Evolutionary conservation across 2,888 invertebrate genomes (phyloP).

Genomic region (Creontiades dilutus): DNA sequence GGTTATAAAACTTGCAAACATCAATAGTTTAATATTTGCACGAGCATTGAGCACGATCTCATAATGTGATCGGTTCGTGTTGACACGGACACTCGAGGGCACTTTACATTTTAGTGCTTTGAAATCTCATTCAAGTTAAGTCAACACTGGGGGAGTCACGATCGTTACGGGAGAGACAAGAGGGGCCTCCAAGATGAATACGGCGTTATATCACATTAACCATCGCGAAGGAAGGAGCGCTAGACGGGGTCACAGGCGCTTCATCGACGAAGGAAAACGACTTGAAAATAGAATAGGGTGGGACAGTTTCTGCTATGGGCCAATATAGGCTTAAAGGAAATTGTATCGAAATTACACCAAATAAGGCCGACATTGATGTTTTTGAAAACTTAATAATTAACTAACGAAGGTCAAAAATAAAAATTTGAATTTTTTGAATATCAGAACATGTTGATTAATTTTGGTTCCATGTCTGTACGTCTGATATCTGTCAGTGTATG

Average conservation of each 20-base stretch:
- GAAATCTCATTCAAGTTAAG: slow-evolving; percentile 36
- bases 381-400: too few species aligned
- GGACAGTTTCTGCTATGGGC: too few species aligned
- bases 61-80: slow-evolving; percentile 33
- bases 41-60: slow-evolving; percentile 19
- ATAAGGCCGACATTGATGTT: too few species aligned
- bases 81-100: slow-evolving; percentile 35
- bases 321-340: too few species aligned
- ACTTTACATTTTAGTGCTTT: slow-evolving; percentile 15
- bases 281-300: neutral
- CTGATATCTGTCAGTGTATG: too few species aligned
- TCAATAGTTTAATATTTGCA: neutral
- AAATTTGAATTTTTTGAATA: too few species aligned
- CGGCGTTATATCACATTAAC: slow-evolving; percentile 40
- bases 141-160: slow-evolving; percentile 31
- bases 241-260: slow-evolving; percentile 23
- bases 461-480: too few species aligned
- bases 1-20: neutral
- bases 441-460: too few species aligned
- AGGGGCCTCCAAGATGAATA: slow-evolving; percentile 6
- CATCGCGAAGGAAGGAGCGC: slow-evolving; percentile 27
- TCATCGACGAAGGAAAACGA: slow-evolving; percentile 1
- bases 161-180: slow-evolving; percentile 35
- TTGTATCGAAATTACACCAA: too few species aligned
- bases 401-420: too few species aligned